Evolutionary conservation across 2,113 vertebrate genomes (phyloP).

Genomic region (Thalassoma bifasciatum): DNA sequence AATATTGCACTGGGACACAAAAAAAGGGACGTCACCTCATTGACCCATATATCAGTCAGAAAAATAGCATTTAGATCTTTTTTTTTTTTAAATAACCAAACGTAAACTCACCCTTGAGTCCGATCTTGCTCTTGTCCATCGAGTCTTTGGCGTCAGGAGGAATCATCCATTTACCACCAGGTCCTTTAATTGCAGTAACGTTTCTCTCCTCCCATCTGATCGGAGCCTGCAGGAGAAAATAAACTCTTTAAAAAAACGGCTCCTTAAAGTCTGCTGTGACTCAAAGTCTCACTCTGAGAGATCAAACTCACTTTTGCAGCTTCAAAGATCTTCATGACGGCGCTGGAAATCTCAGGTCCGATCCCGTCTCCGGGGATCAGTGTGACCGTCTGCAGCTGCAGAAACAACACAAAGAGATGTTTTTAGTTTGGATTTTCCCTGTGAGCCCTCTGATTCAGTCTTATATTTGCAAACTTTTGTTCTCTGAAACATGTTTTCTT

Average conservation of each 20-base stretch:
- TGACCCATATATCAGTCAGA: too few species aligned
- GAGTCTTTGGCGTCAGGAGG: conserved; percentile 96
- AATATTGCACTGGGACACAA: too few species aligned
- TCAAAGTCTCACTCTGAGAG: neutral
- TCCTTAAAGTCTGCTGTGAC: neutral
- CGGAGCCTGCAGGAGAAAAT: conserved; percentile 83
- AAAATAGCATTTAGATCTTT: too few species aligned
- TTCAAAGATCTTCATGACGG: conserved; percentile 75
- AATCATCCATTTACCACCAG: conserved; percentile 94
- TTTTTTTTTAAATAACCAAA: too few species aligned
- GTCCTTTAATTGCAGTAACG: conserved; percentile 92
- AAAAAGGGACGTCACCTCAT: too few species aligned
- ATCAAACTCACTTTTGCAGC: conserved; percentile 59
- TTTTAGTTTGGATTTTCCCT: too few species aligned
- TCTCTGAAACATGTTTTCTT: neutral
- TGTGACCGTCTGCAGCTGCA: conserved; percentile 71
- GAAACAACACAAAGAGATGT: neutral
- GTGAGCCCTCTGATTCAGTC: neutral
- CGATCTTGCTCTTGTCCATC: conserved; percentile 97
- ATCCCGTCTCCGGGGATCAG: conserved; percentile 75
- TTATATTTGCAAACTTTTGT: neutral
- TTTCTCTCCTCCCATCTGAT: conserved; percentile 94
- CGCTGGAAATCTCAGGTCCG: conserved; percentile 71
- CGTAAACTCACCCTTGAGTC: conserved; percentile 88
- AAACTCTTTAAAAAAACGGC: neutral